These are phyloP conservation scores for Agrypnia vestita DNA, from an alignment of 1,140 invertebrate species.

Conservation along the genomic window DNA sequence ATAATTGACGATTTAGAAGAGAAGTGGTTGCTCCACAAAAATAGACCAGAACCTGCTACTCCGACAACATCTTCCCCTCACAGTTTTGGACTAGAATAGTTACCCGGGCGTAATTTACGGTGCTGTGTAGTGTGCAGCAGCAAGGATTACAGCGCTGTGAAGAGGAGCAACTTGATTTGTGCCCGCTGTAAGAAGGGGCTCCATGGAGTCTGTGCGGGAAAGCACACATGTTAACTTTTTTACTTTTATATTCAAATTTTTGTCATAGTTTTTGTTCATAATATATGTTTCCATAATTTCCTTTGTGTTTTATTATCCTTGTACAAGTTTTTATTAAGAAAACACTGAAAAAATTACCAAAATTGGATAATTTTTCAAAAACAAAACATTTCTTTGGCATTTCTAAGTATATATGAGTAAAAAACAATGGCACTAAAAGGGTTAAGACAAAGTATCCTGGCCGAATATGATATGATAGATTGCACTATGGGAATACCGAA, in stretches of 20 bases:
- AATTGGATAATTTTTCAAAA: conserved; percentile 1
- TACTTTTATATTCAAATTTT: conserved; percentile 34
- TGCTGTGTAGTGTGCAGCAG: no score
- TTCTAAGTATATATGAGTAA: conserved; percentile 37
- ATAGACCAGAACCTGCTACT: conserved; percentile 43
- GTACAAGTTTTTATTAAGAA: conserved; percentile 37
- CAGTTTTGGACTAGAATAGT: conserved; percentile 45
- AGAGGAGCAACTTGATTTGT: conserved; percentile 45
- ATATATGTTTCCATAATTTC: conserved; percentile 38
- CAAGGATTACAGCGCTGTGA: no score
- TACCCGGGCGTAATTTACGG: conserved; percentile 43
- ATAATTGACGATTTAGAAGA: conserved; percentile 54
- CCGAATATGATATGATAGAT: no score
- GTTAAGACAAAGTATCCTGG: no score
- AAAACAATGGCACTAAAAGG: conserved; percentile 38
- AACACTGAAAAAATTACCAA: no score
- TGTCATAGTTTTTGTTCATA: conserved; percentile 31
- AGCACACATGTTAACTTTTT: conserved; percentile 42
- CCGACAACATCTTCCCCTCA: conserved; percentile 40
- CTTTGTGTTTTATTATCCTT: conserved; percentile 35
- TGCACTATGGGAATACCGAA: no score
- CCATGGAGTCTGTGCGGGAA: conserved; percentile 42
- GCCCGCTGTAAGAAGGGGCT: conserved; percentile 43
- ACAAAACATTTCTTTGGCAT: conserved; percentile 18
- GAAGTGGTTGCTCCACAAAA: no score